A percentile compares a stretch with the other conserved stretches of the same genome.
These are phyloP conservation scores for Listrodromus nycthemerus DNA, from an alignment of 2,888 invertebrate genomes.

Conservation along the genomic window DNA sequence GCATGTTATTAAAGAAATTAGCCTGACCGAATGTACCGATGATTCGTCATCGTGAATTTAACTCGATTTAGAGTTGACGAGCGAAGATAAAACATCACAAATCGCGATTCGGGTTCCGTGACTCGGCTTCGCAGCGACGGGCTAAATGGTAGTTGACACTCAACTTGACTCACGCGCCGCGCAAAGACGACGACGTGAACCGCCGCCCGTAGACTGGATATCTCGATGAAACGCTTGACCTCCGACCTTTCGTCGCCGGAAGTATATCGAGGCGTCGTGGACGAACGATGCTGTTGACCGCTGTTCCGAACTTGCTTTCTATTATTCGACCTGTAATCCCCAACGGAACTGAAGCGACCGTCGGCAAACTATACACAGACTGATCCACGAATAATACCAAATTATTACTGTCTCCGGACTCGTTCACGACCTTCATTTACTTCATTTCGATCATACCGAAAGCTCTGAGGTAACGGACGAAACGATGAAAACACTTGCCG, in stretches of 20 bases:
- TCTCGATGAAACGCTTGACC: conserved; percentile 31
- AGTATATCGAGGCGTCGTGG: neutral
- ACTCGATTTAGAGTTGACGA: conserved; percentile 31
- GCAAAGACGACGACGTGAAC: conserved; percentile 12
- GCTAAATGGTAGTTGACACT: conserved; percentile 60
- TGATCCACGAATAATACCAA: no score
- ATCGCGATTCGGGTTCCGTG: conserved; percentile 28
- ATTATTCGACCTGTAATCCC: no score
- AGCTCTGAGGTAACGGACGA: no score
- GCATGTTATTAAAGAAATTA: conserved; percentile 28
- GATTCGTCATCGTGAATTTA: conserved; percentile 42
- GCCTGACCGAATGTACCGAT: conserved; percentile 25
- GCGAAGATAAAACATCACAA: conserved; percentile 33
- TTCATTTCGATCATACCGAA: no score
- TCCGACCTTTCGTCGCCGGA: conserved; percentile 25
- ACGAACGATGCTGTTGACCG: no score
- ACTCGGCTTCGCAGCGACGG: neutral
- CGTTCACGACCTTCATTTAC: no score
- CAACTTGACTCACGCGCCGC: conserved; percentile 48
- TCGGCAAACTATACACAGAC: no score
- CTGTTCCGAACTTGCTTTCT: no score
- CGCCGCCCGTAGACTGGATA: neutral
- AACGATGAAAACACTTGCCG: no score
- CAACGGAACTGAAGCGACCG: no score
- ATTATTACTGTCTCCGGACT: no score